These are phyloP conservation scores for Drosophila tsacasi DNA, from an alignment of 1,140 invertebrate species.

Conservation along the genomic window DNA sequence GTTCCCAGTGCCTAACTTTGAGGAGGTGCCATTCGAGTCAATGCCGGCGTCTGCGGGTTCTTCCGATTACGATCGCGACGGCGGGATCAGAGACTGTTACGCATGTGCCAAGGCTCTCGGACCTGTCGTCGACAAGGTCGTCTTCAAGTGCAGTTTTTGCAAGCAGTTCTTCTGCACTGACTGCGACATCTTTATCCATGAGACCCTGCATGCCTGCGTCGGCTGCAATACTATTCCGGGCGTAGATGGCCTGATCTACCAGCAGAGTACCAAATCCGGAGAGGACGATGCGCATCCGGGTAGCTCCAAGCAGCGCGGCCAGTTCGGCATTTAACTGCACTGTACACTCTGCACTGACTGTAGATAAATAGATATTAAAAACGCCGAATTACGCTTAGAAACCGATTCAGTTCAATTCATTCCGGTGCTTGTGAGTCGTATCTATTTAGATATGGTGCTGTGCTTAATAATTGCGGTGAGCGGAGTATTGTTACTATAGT, in stretches of 20 bases:
- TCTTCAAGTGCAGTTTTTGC: constrained; percentile 93
- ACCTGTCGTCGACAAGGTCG: constrained; percentile 89
- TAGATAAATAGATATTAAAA: constrained; percentile 18
- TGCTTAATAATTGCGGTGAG: constrained; percentile 25
- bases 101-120: constrained; percentile 90
- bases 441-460: constrained; percentile 32
- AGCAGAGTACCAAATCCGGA: constrained; percentile 51
- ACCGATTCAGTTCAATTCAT: constrained; percentile 30
- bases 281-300: constrained; percentile 16
- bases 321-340: constrained; percentile 43
- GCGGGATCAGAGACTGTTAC: constrained; percentile 86
- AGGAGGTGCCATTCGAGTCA: constrained; percentile 88
- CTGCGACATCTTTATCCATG: constrained; percentile 97
- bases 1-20: constrained; percentile 95
- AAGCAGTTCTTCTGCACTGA: constrained; percentile 94
- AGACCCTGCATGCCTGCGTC: constrained; percentile 96
- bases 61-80: constrained; percentile 36
- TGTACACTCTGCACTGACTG: constrained; percentile 1
- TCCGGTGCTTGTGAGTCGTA: constrained; percentile 13
- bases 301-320: constrained; percentile 55
- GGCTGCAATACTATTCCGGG: constrained; percentile 90
- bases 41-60: constrained; percentile 84
- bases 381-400: constrained; percentile 10
- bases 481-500: constrained; percentile 25
- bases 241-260: constrained; percentile 67